Percentiles rank a stretch among this genome's conserved stretches.
phyloP scores from a whole-genome alignment of 2,888 invertebrate species.

The Lepidocyrtoides sp. region DNA sequence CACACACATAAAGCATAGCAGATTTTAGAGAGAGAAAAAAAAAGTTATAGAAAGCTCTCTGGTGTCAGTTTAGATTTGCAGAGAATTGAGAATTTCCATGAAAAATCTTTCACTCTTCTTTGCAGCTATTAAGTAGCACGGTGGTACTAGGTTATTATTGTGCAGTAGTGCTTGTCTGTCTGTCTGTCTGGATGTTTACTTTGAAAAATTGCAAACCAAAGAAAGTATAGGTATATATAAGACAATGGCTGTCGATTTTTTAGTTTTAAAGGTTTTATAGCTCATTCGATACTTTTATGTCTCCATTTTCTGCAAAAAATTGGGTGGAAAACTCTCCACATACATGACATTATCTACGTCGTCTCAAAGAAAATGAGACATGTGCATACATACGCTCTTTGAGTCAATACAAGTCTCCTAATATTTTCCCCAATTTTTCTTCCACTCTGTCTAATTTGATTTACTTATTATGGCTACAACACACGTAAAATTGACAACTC shows the following conservation, averaged over 20 bases:
- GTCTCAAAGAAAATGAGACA: constrained; percentile 59
- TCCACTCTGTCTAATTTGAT: constrained; percentile 34
- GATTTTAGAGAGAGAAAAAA: background rate
- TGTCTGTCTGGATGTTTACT: constrained; percentile 1
- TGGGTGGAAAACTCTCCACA: too few species aligned
- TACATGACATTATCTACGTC: too few species aligned
- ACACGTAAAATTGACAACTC: background rate
- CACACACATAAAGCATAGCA: background rate
- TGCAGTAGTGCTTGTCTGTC: background rate
- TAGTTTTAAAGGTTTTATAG: too few species aligned
- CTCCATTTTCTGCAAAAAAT: background rate
- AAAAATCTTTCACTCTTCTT: background rate
- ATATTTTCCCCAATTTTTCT: background rate
- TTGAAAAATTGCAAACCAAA: background rate
- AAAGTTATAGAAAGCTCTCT: constrained; percentile 6
- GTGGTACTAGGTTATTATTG: background rate
- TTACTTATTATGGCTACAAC: background rate
- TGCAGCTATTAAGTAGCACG: background rate
- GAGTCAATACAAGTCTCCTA: too few species aligned
- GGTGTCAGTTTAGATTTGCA: constrained; percentile 48
- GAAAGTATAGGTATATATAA: background rate
- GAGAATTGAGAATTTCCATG: constrained; percentile 11
- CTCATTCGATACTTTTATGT: background rate
- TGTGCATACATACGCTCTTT: background rate
- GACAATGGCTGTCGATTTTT: too few species aligned